Percentiles rank a stretch among this genome's conserved stretches.
Conservation (phyloP, 2,113 vertebrate genomes). For the Oreochromis spilurus region DNA sequence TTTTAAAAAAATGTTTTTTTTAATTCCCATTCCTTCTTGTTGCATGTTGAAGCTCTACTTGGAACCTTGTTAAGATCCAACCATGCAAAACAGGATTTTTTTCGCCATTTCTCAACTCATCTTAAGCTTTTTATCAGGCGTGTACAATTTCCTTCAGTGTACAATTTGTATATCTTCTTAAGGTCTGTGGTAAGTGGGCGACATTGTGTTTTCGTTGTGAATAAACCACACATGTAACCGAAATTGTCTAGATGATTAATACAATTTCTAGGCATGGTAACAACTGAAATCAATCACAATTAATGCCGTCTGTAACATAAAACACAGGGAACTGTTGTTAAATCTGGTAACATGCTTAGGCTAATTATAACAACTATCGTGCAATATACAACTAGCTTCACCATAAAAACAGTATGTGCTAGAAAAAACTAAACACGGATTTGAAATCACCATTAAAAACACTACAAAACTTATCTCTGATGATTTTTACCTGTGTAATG, state of each 20-base stretch:
- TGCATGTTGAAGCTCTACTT: not conserved
- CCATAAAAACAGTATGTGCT: not conserved
- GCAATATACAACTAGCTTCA: not conserved
- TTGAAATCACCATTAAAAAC: not conserved
- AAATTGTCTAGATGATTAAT: not conserved
- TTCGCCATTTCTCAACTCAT: not conserved
- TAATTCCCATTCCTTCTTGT: not conserved
- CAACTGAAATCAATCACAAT: not conserved
- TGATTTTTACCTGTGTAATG: not conserved
- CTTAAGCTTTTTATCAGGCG: not conserved
- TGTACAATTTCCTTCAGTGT: not conserved
- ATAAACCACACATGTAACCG: rapidly evolving
- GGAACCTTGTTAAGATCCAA: not conserved
- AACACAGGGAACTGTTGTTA: rapidly evolving
- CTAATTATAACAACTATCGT: rapidly evolving
- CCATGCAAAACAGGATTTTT: not conserved
- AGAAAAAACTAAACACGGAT: not conserved
- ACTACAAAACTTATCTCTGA: not conserved
- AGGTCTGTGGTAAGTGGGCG: not conserved
- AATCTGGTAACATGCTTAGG: not conserved
- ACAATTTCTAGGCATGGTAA: not conserved
- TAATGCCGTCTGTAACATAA: not conserved
- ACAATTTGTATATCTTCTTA: not conserved
- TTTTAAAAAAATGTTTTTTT: not conserved
- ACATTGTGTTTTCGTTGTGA: not conserved